Evolutionary conservation across 2,888 invertebrate species (phyloP), one percentile per base, ranked within the genome.

Genomic region (Autographa pulchrina): DNA sequence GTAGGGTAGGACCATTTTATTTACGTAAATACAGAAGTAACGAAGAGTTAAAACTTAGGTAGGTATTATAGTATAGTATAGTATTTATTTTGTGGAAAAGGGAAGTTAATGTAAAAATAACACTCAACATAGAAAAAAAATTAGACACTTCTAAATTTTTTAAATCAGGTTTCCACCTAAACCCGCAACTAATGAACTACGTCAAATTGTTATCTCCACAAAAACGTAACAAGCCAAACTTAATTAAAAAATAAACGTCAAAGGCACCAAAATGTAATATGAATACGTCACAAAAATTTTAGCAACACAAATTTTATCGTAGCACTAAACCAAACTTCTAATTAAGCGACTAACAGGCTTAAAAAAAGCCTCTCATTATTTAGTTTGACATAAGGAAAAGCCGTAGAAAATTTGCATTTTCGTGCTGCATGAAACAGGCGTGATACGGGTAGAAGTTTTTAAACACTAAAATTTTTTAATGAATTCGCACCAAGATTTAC

Each of bases 341-440:
- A 84, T 84, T 84, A 84, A 84, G 83, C 82, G 70, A 75, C 75
- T 78, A 80, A 74, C 75, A 74, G 68, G 60, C 32, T 74, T 72
- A 68, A 70, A 87, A 89, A 90, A 90, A 90, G 81, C 64, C 65
- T 72, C 86, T 84, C 89, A 90, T 91, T 91, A 92, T 88, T 90
- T 86, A 88, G 88, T 85, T 86, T 89, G 92, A 92, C 93, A 92
- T 90, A 85, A 87, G 88, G 91, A 90, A 92, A 93, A 91, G 81
- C 84, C 85, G 83, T 78, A 58, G 65, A 65, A 80, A 82, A 94
- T 95, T 94, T 90, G 93, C 94, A 94, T 94, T 93, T 94, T 92
- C 94, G 94, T 95, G 94, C 91, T 66, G 86, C 94, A 95, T 94
- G 94, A 92, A 94, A 92, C 89, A 85, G 81, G 80, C 77, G 87